Base-by-base conservation (phyloP, 2,113 vertebrate species). In the Maccullochella peelii region DNA sequence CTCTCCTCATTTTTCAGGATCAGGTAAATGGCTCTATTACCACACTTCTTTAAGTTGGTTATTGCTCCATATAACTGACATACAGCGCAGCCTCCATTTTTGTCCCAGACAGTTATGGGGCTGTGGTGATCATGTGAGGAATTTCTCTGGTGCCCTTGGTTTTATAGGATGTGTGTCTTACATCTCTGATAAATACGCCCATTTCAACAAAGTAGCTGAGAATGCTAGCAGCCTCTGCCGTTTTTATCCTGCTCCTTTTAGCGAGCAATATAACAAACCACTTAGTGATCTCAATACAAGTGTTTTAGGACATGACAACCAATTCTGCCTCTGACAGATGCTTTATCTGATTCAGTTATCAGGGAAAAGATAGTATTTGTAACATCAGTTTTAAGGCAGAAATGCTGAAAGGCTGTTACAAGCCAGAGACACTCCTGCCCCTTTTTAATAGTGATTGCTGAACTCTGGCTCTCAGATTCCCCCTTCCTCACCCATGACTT, bases 61-160 rank as follows among this genome's bases (percentile, higher is more conserved):
- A 96, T 95, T 93, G 94, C 89, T 86, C 94, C 94, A 95, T 96
- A 95, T 95, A 95, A 94, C 94, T 96, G 95, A 96, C 95, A 93
- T 95, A 95, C 88, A 92, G 94, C 94, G 78, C 89, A 86, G 94
- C 89, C 92, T 94, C 95, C 91, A 94, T 95, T 95, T 95, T 92
- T 89, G 94, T 93, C 93, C 82, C 81, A 54, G 95, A 95, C 95
- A 95, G 94, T 96, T 95, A 95, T 95, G 94, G 93, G 93, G 88
- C 93, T 86, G 88, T 65, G 85, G 92, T 92, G 94, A 95, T 95
- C 89, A 94, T 94, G 92, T 95, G 93, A 95, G 91, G 92, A 92
- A 95, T 96, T 90, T 93, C 92, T 93, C 89, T 77, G 77, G 89
- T 95, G 95, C 94, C 95, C 95, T 96, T 96, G 95, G 93, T 94